Base-by-base conservation (phyloP, 2,888 invertebrate species). In the Labia minor region DNA sequence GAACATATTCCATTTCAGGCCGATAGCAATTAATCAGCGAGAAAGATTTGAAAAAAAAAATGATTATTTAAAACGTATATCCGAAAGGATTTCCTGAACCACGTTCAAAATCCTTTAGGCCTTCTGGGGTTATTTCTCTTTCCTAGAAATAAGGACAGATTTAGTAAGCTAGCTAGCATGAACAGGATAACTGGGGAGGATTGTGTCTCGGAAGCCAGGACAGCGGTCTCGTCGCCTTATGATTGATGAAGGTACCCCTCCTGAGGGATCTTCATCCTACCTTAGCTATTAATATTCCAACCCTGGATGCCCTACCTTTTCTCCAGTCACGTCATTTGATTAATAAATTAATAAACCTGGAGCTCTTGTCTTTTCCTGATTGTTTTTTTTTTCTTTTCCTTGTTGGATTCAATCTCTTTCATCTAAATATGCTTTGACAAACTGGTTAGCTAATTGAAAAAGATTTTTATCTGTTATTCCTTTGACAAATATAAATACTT, bases 141-240 rank as follows among this genome's bases (percentile, higher is more conserved):
- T 49, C 14, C 49, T 49, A 49, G 49, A 49, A 49, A 49, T 49
- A 49, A 49, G 16, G 3, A 16, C 49, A 49, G 49, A 49, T 49
- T 49, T 49, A 14, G 49, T 49, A 49, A n/a, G 49, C 49, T 49
- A 16, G 49, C 49, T 49, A 16, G 49, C 49, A 49, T 49, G 16
- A 49, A 49, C 49, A 49, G 49, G 49, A 49, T 49, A 49, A 49
- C 49, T 49, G 49, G 3, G 14, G 16, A 16, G 49, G 49, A 49
- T 49, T 49, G 49, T 49, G 49, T 49, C 49, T 49, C 49, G 49
- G 49, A 49, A 49, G 16, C 49, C 49, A 49, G 49, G 49, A 49
- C 49, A 49, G 49, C 49, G 49, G 49, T 49, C 49, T 49, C 49
- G 49, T 10, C 49, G 49, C 49, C 49, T 16, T 49, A 49, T 49